Base-by-base conservation (phyloP, 2,888 invertebrate genomes). In the Drosophila yooni region DNA sequence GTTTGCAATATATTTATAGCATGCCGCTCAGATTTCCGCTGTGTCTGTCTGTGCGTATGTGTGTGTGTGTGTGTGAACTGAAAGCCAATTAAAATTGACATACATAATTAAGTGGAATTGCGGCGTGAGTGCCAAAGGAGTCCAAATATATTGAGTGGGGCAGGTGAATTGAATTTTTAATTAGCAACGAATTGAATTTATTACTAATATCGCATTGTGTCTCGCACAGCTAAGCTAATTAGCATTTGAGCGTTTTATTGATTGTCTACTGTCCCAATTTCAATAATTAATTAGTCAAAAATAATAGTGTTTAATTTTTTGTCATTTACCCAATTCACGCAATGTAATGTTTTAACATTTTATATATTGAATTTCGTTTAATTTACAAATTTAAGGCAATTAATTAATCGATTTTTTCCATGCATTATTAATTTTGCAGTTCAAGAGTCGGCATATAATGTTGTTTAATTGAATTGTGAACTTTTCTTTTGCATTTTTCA, bases 21-120 rank as follows among this genome's bases (percentile, higher is more conserved):
- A 64, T 74, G 77, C 65, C 65, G 62, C 69, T 75, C 63, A 54
- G 63, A 75, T 75, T 70, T 74, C 77, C 25, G 4, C 25, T 46
- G 46, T 46, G 7, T 27, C 50, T 27, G 8, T 10, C 38, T 48
- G 2, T 36, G 29, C 58, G 34, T 57, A n/a, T 59, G 21, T 65
- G 46, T 62, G 18, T 51, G 18, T 43, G 25, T 62, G 59, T 66
- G 67, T 57, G 68, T 33, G 63, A 72, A 78, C 85, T 81, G 88
- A 87, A 88, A 78, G 89, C 87, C 89, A 89, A 88, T 88, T 88
- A 89, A 87, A 82, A 79, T 79, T 88, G 88, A 87, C 88, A 89
- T 81, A 83, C 74, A 83, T 88, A 83, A 89, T 86, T 86, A 83
- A 80, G 73, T 77, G 79, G 50, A 58, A 64, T 72, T 74, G 76